These are phyloP conservation scores for Delia radicum DNA, from an alignment of 1,140 invertebrate genomes.

Conservation along the genomic window DNA sequence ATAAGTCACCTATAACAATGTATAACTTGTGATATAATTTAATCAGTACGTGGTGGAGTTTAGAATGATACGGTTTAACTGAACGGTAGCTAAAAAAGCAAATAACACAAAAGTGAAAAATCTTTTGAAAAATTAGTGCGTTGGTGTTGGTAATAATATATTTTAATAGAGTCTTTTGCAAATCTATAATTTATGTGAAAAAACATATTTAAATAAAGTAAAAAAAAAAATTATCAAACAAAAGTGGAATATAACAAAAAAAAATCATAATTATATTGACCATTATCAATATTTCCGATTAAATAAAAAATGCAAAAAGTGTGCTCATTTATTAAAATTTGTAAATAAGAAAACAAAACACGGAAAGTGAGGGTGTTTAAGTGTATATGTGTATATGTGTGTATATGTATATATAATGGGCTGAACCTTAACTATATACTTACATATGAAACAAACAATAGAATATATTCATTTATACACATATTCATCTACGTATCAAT, in stretches of 20 bases:
- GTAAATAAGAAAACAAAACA: neutral
- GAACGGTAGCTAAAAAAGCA: neutral
- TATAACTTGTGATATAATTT: slow-evolving; percentile 18
- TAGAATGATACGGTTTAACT: neutral
- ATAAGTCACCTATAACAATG: neutral
- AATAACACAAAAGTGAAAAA: neutral
- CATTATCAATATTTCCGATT: too few relatives aligned
- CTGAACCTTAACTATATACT: neutral
- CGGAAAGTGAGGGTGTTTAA: neutral
- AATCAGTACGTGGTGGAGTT: slow-evolving; percentile 17
- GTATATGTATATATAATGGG: neutral
- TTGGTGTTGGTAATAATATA: neutral
- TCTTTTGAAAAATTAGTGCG: neutral
- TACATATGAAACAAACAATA: neutral
- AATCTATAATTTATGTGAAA: too few relatives aligned
- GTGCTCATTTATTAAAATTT: neutral
- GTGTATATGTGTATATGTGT: neutral
- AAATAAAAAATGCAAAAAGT: neutral
- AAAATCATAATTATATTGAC: neutral
- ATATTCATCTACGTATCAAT: neutral
- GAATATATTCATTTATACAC: neutral
- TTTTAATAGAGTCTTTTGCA: too few relatives aligned
- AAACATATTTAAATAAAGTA: neutral
- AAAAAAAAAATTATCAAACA: neutral
- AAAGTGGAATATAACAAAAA: neutral